A percentile compares a stretch with the other conserved stretches of the same genome.
phyloP scores from a whole-genome alignment of 1,140 invertebrate species.

The Schlechtendalia chinensis region DNA sequence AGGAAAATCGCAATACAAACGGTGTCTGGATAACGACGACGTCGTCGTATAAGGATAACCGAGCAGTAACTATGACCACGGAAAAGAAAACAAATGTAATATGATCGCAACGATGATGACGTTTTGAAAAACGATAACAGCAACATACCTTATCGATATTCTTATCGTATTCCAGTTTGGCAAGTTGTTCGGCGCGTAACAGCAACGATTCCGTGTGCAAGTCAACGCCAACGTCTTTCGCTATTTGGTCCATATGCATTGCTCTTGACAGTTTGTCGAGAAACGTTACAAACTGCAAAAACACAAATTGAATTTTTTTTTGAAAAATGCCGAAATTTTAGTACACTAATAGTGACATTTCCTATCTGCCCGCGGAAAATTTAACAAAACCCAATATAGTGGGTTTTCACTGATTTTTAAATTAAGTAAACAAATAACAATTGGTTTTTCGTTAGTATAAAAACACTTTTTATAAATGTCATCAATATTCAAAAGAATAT shows the following conservation, averaged over 20 bases:
- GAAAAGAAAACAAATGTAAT: slow-evolving; percentile 24
- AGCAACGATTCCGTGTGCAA: slow-evolving; percentile 75
- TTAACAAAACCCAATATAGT: no score
- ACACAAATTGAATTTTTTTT: neutral
- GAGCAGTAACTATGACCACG: slow-evolving; percentile 42
- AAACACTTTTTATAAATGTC: no score
- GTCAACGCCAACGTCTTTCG: slow-evolving; percentile 74
- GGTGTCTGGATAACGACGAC: slow-evolving; percentile 31
- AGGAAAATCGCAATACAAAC: slow-evolving; percentile 46
- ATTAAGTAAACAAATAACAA: no score
- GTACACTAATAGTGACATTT: no score
- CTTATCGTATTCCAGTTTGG: slow-evolving; percentile 74
- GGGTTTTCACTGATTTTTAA: no score
- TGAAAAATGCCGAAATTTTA: neutral
- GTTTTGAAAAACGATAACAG: neutral
- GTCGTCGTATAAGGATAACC: slow-evolving; percentile 42
- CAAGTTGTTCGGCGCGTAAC: slow-evolving; percentile 72
- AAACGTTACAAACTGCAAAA: slow-evolving; percentile 67
- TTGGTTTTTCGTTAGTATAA: no score
- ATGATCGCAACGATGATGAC: neutral
- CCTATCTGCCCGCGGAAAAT: no score
- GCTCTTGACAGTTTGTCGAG: slow-evolving; percentile 70
- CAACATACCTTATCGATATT: slow-evolving; percentile 70
- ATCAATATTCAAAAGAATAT: no score
- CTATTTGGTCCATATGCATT: slow-evolving; percentile 74